Conservation (phyloP, 2,888 invertebrate species). For the Hecatera dysodea region DNA sequence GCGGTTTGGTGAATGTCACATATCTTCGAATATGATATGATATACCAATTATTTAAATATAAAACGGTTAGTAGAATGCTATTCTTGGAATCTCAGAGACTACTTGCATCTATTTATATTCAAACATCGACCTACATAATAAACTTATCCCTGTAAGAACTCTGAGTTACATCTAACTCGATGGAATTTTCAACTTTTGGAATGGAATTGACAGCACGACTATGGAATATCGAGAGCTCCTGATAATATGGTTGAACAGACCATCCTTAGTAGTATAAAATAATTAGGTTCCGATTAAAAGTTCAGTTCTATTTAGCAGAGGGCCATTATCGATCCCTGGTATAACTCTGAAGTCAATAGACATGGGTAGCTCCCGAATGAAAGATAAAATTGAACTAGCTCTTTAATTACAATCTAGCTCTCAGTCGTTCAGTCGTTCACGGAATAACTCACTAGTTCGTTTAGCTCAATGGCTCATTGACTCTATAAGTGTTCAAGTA, state of each 20-base stretch:
- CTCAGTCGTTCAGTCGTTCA: no score
- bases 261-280: not conserved
- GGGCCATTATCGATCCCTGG: not conserved
- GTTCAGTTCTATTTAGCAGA: not conserved
- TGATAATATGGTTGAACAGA: not conserved
- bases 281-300: not conserved
- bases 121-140: constrained; percentile 10
- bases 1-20: no score
- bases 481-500: no score
- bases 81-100: not conserved
- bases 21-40: no score
- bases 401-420: no score
- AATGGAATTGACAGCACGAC: no score
- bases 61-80: not conserved
- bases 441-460: no score
- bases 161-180: not conserved
- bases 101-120: constrained; percentile 16
- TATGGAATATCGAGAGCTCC: not conserved
- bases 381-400: no score
- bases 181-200: not conserved
- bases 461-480: no score
- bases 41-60: not conserved
- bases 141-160: not conserved
- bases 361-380: no score
- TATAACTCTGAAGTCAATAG: not conserved